Base-by-base conservation (phyloP, 1,140 invertebrate species). In the Neomicropteryx cornuta region DNA sequence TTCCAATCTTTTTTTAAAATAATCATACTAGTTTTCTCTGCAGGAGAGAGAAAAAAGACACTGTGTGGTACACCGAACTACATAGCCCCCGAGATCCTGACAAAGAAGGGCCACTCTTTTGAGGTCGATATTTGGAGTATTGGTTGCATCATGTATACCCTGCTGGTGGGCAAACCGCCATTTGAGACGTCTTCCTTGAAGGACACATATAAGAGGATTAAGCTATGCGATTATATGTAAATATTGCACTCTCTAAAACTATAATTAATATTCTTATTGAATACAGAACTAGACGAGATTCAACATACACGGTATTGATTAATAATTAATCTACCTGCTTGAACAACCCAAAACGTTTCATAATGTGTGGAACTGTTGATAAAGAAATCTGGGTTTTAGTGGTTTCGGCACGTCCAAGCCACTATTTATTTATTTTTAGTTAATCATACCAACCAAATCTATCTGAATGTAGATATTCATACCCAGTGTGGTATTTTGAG, bases 11-110 rank as follows among this genome's bases (percentile, higher is more conserved):
- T n/a, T n/a, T n/a, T n/a, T n/a, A n/a, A n/a, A n/a, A n/a, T n/a
- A n/a, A n/a, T n/a, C n/a, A n/a, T n/a, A n/a, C n/a, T n/a, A 33
- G 16, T 33, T 39, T 10, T 16, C 39, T 39, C 45, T 48, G 38
- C 56, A 84, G 81, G 65, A 48, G 75, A 79, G 56, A 69, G 75
- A 50, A 79, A 79, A 48, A 71, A 76, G 52, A 97, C 92, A 23
- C 59, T 97, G 16, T 97, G 94, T 61, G 94, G 93, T 10, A 97
- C 94, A n/a, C 93, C 94, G 4, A 97, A 98, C 60, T 98, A 98
- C 51, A 97, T 97, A 50, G 93, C 94, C 5, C 94, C 94, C 8
- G 94, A 97, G 65, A 92, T 97, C 41, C 62, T 98, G 35, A 85
- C 78, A 17, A 96, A 95, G 66, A 83, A 85, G 53, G 92, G 92